Conservation (phyloP, 2,888 invertebrate genomes). For the Chrysomela aeneicollis region DNA sequence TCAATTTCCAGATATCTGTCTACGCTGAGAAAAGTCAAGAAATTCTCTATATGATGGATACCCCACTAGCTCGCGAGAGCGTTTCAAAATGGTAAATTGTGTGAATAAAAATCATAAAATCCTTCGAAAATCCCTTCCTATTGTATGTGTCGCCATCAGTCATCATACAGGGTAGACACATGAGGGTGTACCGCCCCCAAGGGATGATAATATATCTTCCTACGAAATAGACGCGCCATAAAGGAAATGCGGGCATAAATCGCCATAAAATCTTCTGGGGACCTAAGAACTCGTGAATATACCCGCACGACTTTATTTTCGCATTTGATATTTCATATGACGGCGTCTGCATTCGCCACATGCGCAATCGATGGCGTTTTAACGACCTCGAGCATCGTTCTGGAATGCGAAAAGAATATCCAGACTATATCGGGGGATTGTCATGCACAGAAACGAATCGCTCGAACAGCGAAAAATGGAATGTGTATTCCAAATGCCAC, state of each 20-base stretch:
- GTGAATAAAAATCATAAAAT: not conserved
- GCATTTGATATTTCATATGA: not conserved
- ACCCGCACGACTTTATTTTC: not conserved
- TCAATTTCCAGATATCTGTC: no score
- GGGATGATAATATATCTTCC: not conserved
- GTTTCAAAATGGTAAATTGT: not conserved
- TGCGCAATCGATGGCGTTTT: not conserved
- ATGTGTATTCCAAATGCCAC: no score
- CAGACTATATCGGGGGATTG: not conserved
- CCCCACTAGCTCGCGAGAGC: not conserved
- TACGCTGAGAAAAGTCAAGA: no score
- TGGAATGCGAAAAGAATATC: not conserved
- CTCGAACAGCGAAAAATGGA: not conserved
- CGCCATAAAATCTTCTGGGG: not conserved
- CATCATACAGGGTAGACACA: not conserved
- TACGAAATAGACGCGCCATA: not conserved
- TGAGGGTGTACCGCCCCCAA: not conserved
- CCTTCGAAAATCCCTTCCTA: not conserved
- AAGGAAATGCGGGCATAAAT: slow-evolving; percentile 1
- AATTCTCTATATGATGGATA: no score
- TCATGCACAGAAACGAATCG: slow-evolving; percentile 3
- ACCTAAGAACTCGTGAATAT: not conserved
- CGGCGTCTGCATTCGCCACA: not conserved
- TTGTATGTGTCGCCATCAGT: not conserved
- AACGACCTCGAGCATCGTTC: not conserved